Evolutionary conservation across 2,888 invertebrate species (phyloP), one percentile per base, ranked within the genome.

Genomic region (Pollenia angustigena): DNA sequence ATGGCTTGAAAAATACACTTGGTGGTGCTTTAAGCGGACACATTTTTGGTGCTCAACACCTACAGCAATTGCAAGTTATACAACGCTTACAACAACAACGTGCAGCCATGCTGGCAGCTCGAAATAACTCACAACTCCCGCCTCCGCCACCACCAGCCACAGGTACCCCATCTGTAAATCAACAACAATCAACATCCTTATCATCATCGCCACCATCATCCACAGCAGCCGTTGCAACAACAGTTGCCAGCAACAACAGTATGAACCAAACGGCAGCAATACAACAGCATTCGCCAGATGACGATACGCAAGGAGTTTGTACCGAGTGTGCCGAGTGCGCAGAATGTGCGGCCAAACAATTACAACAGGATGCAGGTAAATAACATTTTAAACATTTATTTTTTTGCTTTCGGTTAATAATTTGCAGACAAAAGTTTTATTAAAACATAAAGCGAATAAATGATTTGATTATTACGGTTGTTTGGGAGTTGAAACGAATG

Each of bases 1-100:
- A 96, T 94, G 96, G 97, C 89, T 94, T 95, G 89, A 95, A 95
- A 90, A 94, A 94, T 76, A 94, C 95, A 81, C 93, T 95, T 0
- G 95, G 95, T 8, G 93, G 93, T 48, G 95, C 95, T 89, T 94
- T 95, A 60, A 95, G 95, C 88, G 95, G 94, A 89, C 95, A 95
- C 87, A 95, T 95, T 88, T 95, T 95, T 92, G 95, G 96, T 68
- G 96, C 96, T 64, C 95, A 95, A 91, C 95, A 95, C 91, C 92
- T 95, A 88, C 94, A 94, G 90, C 94, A 94, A 89, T 94, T 96
- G 90, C 95, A 95, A 92, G 95, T 95, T 89, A 94, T 95, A 92
- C 95, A 95, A 88, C 94, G 95, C 90, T 93, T 95, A 92, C 95
- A 96, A 94, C 94, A 95, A 89, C 94, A 95, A 91, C 93, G 95